These are phyloP conservation scores for Horisme vitalbata DNA, from an alignment of 2,888 invertebrate genomes.

Conservation along the genomic window DNA sequence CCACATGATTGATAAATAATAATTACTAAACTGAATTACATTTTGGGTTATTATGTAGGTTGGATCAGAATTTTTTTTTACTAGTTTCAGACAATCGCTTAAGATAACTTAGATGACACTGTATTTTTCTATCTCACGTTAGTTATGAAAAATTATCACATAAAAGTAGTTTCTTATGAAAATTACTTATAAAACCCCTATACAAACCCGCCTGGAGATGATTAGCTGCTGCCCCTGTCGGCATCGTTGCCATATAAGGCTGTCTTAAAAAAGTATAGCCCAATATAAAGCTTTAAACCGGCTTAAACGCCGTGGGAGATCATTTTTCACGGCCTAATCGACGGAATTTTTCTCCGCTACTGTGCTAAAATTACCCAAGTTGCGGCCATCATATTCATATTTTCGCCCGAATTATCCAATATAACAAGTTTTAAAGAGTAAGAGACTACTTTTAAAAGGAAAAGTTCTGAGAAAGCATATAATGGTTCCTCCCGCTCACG, in stretches of 20 bases:
- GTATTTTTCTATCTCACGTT: no score
- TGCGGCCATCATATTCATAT: conserved; percentile 77
- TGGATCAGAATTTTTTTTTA: no score
- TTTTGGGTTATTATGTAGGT: no score
- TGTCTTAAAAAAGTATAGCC: conserved; percentile 26
- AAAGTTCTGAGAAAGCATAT: conserved; percentile 79
- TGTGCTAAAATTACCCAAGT: conserved; percentile 72
- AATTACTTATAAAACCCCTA: conserved; percentile 4
- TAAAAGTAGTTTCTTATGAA: no score
- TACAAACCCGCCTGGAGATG: background rate
- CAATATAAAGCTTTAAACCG: conserved; percentile 30
- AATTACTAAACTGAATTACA: no score
- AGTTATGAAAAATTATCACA: no score
- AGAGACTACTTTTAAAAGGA: conserved; percentile 81
- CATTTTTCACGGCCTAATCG: conserved; percentile 70
- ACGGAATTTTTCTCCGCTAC: conserved; percentile 58
- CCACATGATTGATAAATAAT: no score
- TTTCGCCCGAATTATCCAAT: conserved; percentile 78
- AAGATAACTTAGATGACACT: no score
- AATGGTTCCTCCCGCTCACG: conserved; percentile 81
- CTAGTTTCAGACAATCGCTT: no score
- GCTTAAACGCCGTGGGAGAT: conserved; percentile 57
- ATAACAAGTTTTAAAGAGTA: conserved; percentile 80
- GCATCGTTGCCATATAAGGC: conserved; percentile 15
- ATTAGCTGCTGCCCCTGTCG: background rate